Base-by-base conservation (phyloP, 2,113 vertebrate genomes). In the Hiodon tergisus region DNA sequence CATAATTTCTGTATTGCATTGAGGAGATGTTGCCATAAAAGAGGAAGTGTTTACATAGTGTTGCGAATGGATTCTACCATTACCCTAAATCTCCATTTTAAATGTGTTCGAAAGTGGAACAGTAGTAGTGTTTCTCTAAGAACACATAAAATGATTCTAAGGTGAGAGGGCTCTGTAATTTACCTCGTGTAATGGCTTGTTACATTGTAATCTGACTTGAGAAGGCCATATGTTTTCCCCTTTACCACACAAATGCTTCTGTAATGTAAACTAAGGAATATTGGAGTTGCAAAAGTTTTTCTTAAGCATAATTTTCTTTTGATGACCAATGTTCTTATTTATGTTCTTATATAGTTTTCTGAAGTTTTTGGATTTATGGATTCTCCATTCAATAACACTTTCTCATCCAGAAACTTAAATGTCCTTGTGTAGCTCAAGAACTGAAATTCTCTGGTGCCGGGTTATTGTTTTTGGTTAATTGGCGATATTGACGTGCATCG, bases 21-120 rank as follows among this genome's bases (percentile, higher is more conserved):
- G 72, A 80, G 65, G 71, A 73, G 69, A 75, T 58, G 50, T 79
- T 79, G 69, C 78, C 61, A 63, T 74, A 60, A 78, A 77, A 75
- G 77, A 76, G 5, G 13, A 60, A 57, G 66, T 80, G 61, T 82
- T 84, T 81, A 74, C 75, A 50, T 76, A 55, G 71, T 5, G 53
- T 67, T 31, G 46, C 62, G 51, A 53, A 74, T 73, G 31, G 66
- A 76, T 67, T 70, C 54, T 71, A 62, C 67, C 71, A 50, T 77
- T 81, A 75, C 65, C 71, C 69, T 52, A 76, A 79, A 81, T 73
- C 16, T 63, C 46, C 62, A 69, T 67, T 68, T 74, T 67, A 69
- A 74, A 62, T 65, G 71, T 57, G 13, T 69, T 61, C 73, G 71
- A 78, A 71, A 60, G 53, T 58, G 51, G 57, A 67, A 76, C 78